Evolutionary conservation across 2,113 vertebrate species (phyloP), one percentile per base, ranked within the genome.

Genomic region (Cephalophus harveyi): DNA sequence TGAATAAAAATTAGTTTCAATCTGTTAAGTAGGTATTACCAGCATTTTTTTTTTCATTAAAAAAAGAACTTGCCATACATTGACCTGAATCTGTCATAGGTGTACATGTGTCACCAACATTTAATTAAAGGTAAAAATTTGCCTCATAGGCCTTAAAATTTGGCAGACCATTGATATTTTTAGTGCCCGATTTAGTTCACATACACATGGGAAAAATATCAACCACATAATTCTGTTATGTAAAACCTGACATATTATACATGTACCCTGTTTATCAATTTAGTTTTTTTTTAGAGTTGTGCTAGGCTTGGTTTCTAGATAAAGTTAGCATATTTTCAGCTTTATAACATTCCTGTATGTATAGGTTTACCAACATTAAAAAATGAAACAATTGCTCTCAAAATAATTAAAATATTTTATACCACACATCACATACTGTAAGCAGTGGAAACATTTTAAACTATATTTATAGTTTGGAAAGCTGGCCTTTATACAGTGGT

Each of bases 381-480:
- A 89, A 91, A 6, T 10, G 30, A 97, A 78, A 19, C 8, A 36
- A 36, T 60, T 94, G 67, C 21, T 97, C 15, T 83, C 19, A 64
- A 96, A 95, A 91, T 36, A 81, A 64, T 64, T 91, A 87, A 97
- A 93, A 54, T 67, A 87, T 54, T 96, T 93, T 67, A 89, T 4
- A 50, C 43, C 11, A 43, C 82, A 55, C 55, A 52, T 19, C 59
- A 92, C 30, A 91, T 60, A 87, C 19, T 94, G 17, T n/a, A 71
- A 94, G 46, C 43, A 89, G 43, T 74, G 82, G 86, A 94, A 93
- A 55, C 23, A 97, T 89, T 97, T 90, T 74, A 96, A 81, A 86
- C 57, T 27, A n/a, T 52, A 76, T 84, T 57, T 89, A 16, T 52
- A 79, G 71, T 84, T 95, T 87, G 59, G 87, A 92, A 96, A 97